A percentile compares a stretch with the other conserved stretches of the same genome.
Evolutionary conservation across 2,797 vertebrate species (phyloP).

Genomic region (Pangasius sanitwongsei): DNA sequence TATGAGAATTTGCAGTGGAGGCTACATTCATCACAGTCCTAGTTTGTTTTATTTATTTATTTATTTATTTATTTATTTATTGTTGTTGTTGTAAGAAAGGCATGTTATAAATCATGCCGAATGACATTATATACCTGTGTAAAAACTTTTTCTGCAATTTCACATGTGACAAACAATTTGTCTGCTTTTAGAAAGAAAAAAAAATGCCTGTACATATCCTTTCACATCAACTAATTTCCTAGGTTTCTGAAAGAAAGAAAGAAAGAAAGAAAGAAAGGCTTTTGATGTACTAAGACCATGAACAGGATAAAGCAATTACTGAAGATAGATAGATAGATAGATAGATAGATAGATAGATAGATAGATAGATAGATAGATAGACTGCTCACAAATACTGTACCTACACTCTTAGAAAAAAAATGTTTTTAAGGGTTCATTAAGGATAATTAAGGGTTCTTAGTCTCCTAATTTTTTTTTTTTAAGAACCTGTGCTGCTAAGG

Average conservation of each 20-base stretch:
- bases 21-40: not conserved
- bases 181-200: not conserved
- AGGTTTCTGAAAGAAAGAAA: not conserved
- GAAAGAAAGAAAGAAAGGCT: no score
- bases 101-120: not conserved
- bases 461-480: not conserved
- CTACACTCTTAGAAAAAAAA: no score
- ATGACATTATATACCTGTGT: not conserved
- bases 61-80: not conserved
- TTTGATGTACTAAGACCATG: no score
- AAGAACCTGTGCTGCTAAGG: no score
- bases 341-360: not conserved
- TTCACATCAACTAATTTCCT: not conserved
- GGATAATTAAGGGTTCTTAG: not conserved
- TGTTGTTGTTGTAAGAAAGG: not conserved
- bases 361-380: not conserved
- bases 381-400: not conserved
- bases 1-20: not conserved
- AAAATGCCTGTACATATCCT: not conserved
- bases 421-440: not conserved
- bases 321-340: not conserved
- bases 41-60: not conserved
- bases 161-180: not conserved
- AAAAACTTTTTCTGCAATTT: not conserved
- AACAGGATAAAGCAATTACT: not conserved